A percentile compares a stretch with the other conserved stretches of the same genome.
Evolutionary conservation across 2,113 vertebrate species (phyloP).

Genomic region (Cavia porcellus): DNA sequence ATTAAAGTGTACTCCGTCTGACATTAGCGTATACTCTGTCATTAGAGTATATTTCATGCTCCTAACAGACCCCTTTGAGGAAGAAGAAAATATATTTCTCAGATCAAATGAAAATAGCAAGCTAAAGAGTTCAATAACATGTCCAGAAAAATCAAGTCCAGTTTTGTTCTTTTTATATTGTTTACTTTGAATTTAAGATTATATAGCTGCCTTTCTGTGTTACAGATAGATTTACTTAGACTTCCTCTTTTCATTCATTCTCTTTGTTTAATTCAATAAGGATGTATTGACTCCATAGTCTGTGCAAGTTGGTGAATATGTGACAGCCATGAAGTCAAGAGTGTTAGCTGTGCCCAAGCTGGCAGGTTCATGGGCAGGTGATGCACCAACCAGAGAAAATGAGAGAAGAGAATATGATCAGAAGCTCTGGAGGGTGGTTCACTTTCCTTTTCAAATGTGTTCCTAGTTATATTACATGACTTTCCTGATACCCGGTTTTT

Average conservation of each 20-base stretch:
- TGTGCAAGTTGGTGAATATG: neutral
- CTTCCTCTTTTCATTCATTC: neutral
- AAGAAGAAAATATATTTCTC: slow-evolving; percentile 23
- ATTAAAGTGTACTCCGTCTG: neutral
- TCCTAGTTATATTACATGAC: neutral
- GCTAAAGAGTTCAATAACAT: neutral
- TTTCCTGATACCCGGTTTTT: neutral
- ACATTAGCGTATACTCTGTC: neutral
- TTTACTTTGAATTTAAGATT: slow-evolving; percentile 7
- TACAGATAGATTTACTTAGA: neutral
- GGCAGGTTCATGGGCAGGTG: neutral
- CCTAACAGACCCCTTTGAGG: neutral
- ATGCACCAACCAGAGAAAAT: neutral
- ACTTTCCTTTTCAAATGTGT: no score
- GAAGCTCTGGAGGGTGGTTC: neutral
- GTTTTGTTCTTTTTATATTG: neutral
- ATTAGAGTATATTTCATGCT: neutral
- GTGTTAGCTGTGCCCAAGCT: neutral
- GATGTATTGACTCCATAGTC: neutral
- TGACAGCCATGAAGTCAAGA: neutral
- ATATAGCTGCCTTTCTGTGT: neutral
- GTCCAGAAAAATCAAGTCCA: neutral
- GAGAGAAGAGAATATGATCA: neutral
- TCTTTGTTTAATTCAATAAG: neutral
- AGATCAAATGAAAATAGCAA: neutral